Base-by-base conservation (phyloP, 2,797 vertebrate genomes). In the Menidia menidia region DNA sequence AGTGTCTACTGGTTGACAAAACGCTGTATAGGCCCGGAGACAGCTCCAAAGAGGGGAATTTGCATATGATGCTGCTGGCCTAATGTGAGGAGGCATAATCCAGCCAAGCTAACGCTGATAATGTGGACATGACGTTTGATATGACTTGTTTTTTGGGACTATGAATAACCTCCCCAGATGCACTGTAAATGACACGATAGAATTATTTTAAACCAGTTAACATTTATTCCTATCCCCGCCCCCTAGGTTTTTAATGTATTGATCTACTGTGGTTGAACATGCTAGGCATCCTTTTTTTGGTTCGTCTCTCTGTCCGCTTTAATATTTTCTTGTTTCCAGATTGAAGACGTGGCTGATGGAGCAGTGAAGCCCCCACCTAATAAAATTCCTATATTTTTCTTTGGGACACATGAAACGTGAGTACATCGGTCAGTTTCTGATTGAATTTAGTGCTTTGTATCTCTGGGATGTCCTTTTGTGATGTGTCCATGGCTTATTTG, bases 311-410 rank as follows among this genome's bases (percentile, higher is more conserved):
- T 0, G 25, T 14, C 31, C 14, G n/a, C 32, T 18, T 47, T n/a
- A 10, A 42, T 48, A 18, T 76, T 14, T 65, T 9, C 47, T 62
- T 81, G 47, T 75, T 88, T 92, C 55, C 89, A 99, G 98, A 98
- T 99, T 58, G 97, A 99, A 84, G 98, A 99, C 88, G 97, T 99
- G 47, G 95, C 94, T 1, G 98, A 99, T 4, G 97, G 98, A 39
- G 98, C 98, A 0, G 98, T 99, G 87, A 99, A 99, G 88, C 97
- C 98, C 33, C 98, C 98, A 2, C 97, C 97, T 25, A 99, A 97
- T 92, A 99, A 99, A 89, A 96, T 98, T 67, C 97, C 97, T n/a
- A 99, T 99, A 76, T 99, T 99, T 93, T 99, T 99, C 92, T 99
- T 98, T 71, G 98, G 98, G 54, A 99, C 98, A 73, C 98, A 99